Evolutionary conservation across 2,888 invertebrate species (phyloP).

Genomic region (Leptopterna dolabrata): DNA sequence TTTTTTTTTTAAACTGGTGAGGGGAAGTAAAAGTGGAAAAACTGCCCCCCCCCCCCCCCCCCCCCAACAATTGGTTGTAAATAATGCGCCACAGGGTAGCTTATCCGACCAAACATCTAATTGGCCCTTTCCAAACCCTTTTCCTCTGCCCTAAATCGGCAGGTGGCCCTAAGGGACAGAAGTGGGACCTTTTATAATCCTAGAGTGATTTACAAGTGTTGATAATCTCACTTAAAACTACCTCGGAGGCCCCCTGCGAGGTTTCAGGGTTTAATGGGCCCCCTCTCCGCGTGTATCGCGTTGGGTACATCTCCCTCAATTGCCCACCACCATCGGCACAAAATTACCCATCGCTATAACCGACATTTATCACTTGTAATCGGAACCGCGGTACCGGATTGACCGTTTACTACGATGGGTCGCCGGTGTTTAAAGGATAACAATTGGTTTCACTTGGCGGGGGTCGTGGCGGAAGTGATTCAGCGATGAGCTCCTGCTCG

Average conservation of each 20-base stretch:
- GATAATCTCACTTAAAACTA: slow-evolving; percentile 42
- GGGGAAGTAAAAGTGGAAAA: too few species aligned
- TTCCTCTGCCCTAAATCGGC: slow-evolving; percentile 23
- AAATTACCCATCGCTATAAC: background rate
- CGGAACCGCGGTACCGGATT: background rate
- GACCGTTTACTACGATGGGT: background rate
- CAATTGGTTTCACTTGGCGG: background rate
- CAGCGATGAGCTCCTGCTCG: background rate
- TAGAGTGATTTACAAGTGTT: slow-evolving; percentile 5
- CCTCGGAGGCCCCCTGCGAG: background rate
- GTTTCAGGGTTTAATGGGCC: background rate
- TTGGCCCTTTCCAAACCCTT: slow-evolving; percentile 24
- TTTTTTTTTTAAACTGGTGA: too few species aligned
- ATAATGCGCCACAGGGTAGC: slow-evolving; percentile 9
- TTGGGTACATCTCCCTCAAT: background rate
- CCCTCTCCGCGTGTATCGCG: background rate
- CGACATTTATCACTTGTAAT: background rate
- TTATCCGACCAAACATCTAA: slow-evolving; percentile 34
- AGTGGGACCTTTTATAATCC: slow-evolving; percentile 30
- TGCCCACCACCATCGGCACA: too few species aligned
- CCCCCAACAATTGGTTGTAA: background rate
- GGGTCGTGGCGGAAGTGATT: background rate
- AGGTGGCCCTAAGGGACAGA: slow-evolving; percentile 35
- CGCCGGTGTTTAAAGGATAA: background rate
- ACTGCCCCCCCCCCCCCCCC: too few species aligned